Evolutionary conservation across 2,888 invertebrate genomes (phyloP).

Genomic region (Lymantria monacha): DNA sequence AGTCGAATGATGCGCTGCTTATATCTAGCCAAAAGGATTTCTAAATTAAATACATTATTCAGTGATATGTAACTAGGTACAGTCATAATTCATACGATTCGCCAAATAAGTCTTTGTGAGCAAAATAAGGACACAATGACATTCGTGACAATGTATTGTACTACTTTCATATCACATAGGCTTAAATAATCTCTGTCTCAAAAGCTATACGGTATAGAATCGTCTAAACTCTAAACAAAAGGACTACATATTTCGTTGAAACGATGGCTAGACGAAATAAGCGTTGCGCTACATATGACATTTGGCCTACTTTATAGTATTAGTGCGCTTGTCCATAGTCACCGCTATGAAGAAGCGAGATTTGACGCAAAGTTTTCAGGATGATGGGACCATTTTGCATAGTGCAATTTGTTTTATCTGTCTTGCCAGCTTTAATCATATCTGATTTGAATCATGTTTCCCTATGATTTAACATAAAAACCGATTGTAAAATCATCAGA

Average conservation of each 20-base stretch:
- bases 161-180: conserved; percentile 16
- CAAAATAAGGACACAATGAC: conserved; percentile 64
- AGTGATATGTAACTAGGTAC: neutral
- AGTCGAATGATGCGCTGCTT: too few relatives aligned
- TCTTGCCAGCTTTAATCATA: too few relatives aligned
- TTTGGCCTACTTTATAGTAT: conserved; percentile 28
- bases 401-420: too few relatives aligned
- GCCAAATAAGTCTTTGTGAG: conserved; percentile 12
- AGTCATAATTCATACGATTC: neutral
- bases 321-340: too few relatives aligned
- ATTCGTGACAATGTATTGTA: conserved; percentile 67
- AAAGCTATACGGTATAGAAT: conserved; percentile 38
- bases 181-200: conserved; percentile 23
- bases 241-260: conserved; percentile 43
- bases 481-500: too few relatives aligned
- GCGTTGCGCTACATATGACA: conserved; percentile 43
- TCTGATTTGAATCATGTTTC: too few relatives aligned
- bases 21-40: too few relatives aligned
- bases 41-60: too few relatives aligned
- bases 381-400: too few relatives aligned
- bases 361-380: too few relatives aligned
- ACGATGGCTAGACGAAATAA: conserved; percentile 58
- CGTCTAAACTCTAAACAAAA: conserved; percentile 17
- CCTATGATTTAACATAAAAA: too few relatives aligned
- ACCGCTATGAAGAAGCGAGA: too few relatives aligned